These are phyloP conservation scores for Vombatus ursinus DNA, from an alignment of 2,113 vertebrate genomes.

Conservation along the genomic window DNA sequence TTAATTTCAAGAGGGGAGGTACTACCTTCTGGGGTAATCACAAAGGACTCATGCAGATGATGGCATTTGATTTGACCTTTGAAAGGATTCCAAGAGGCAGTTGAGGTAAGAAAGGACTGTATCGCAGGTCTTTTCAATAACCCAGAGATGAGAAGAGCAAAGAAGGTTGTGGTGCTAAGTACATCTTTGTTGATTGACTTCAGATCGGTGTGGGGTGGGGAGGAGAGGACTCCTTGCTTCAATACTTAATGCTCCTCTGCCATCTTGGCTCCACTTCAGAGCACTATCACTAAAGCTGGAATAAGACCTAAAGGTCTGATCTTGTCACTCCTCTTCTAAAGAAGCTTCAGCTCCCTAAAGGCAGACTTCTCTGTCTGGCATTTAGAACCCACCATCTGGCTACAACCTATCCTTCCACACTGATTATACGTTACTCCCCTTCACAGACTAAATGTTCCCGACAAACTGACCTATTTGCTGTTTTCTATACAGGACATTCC, in stretches of 20 bases:
- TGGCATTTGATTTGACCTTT: not conserved
- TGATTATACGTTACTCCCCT: not conserved
- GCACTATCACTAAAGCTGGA: not conserved
- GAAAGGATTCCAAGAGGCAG: not conserved
- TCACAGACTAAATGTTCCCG: not conserved
- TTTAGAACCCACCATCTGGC: too few species aligned
- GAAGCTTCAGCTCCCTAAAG: too few species aligned
- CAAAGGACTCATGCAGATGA: not conserved
- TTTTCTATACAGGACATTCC: not conserved
- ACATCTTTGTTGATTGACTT: not conserved
- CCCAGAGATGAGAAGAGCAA: not conserved
- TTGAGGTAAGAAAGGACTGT: not conserved
- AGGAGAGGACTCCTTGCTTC: not conserved
- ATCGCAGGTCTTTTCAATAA: not conserved
- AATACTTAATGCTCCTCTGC: not conserved
- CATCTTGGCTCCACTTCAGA: not conserved
- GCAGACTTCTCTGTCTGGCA: too few species aligned
- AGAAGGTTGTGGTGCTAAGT: not conserved
- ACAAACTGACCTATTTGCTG: not conserved
- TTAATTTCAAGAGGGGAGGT: not conserved
- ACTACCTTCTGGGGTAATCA: not conserved
- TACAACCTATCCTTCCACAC: not conserved
- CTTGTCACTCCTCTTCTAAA: not conserved
- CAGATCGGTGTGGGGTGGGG: not conserved
- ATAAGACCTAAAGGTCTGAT: not conserved